Base-by-base conservation (phyloP, 1,140 invertebrate genomes). In the Pristionchus pacificus region DNA sequence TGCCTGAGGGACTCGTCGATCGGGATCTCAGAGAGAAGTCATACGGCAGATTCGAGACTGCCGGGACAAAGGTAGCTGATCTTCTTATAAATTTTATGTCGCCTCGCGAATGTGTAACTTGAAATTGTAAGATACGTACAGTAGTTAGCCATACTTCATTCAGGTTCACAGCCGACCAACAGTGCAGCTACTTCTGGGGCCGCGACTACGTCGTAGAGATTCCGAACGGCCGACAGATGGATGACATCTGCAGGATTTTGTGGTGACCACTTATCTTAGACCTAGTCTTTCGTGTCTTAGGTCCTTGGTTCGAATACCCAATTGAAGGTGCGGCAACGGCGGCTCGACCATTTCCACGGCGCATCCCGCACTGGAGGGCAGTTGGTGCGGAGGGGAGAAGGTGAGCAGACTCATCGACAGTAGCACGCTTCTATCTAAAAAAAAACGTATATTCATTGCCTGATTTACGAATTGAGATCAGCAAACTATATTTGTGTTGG, bases 101-200 rank as follows among this genome's bases (percentile, higher is more conserved):
- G 19, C 38, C 38, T 49, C 38, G 19, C 19, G n/a, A n/a, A n/a
- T n/a, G n/a, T n/a, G n/a, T n/a, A n/a, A n/a, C n/a, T n/a, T n/a
- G n/a, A n/a, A n/a, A n/a, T n/a, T n/a, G n/a, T n/a, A n/a, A n/a
- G n/a, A n/a, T n/a, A n/a, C n/a, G n/a, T n/a, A n/a, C n/a, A n/a
- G n/a, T n/a, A n/a, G n/a, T n/a, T n/a, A n/a, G n/a, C n/a, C n/a
- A n/a, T n/a, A n/a, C n/a, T n/a, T n/a, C n/a, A n/a, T n/a, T n/a
- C 38, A 66, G 81, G 32, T 82, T 84, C 64, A 83, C 82, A 3
- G 81, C 79, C 1, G 81, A 83, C 60, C 82, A 83, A 60, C 81
- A 83, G 70, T 83, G 81, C 58, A 81, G 82, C n/a, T 83, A 83
- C 66, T 83, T 83, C 63, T 83, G 81, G 81, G 81, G 81, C 14